Percentiles rank a stretch among this genome's conserved stretches.
These are phyloP conservation scores for Atta colombica DNA, from an alignment of 1,140 invertebrate species.

Conservation along the genomic window DNA sequence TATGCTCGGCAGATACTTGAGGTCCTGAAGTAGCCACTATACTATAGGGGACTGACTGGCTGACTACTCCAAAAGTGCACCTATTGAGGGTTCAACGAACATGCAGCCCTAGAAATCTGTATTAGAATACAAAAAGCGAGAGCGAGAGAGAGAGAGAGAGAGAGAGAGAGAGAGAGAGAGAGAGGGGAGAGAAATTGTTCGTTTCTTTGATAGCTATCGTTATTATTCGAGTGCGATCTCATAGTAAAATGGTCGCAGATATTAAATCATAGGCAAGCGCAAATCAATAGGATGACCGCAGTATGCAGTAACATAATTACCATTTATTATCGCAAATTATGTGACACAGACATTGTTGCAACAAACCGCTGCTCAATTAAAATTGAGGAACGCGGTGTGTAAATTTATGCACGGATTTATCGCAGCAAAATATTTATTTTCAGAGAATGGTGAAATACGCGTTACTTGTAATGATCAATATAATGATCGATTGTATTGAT, in stretches of 20 bases:
- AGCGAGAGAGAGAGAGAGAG: constrained; percentile 69
- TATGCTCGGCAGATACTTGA: constrained; percentile 78
- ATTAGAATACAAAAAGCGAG: constrained; percentile 51
- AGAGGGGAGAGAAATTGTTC: constrained; percentile 2
- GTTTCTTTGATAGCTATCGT: constrained; percentile 54
- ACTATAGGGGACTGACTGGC: constrained; percentile 66
- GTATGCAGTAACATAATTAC: constrained; percentile 53
- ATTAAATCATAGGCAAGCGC: constrained; percentile 56
- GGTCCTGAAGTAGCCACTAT: constrained; percentile 74
- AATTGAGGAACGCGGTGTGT: constrained; percentile 36
- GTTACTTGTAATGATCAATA: no score
- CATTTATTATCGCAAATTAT: constrained; percentile 62
- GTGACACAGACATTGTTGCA: constrained; percentile 37
- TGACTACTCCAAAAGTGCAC: constrained; percentile 79
- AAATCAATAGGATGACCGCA: constrained; percentile 44
- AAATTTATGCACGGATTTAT: background rate
- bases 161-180: constrained; percentile 1
- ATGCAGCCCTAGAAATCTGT: constrained; percentile 64
- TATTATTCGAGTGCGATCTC: constrained; percentile 59
- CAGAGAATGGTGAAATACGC: no score
- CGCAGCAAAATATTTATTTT: background rate
- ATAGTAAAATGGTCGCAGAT: constrained; percentile 58
- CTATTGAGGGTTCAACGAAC: constrained; percentile 74
- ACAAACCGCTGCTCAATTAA: constrained; percentile 26
- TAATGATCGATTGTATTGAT: no score